A percentile compares a stretch with the other conserved stretches of the same genome.
Evolutionary conservation across 2,113 vertebrate species (phyloP).

Genomic region (Sander vitreus): DNA sequence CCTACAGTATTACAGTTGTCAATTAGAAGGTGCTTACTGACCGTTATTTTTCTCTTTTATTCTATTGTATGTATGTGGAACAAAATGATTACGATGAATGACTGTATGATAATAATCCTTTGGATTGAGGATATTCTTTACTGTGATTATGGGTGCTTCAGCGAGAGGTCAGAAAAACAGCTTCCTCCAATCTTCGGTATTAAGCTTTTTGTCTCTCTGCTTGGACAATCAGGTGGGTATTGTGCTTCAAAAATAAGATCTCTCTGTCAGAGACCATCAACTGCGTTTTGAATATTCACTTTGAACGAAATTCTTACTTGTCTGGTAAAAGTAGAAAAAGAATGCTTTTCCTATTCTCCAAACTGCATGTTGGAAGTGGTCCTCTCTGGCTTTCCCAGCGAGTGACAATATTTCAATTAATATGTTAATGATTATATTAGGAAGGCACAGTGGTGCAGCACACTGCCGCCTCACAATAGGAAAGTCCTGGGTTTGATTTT

Average conservation of each 20-base stretch:
- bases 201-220: conserved; percentile 1
- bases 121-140: not conserved
- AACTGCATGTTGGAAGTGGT: not conserved
- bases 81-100: conserved; percentile 22
- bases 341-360: not conserved
- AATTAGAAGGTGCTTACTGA: not conserved
- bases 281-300: not conserved
- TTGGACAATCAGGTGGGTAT: conserved; percentile 6
- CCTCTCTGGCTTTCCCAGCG: not conserved
- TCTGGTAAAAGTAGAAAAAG: not conserved
- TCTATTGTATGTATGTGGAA: not conserved
- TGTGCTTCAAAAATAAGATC: not conserved
- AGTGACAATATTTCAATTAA: too few species aligned
- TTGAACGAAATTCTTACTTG: not conserved
- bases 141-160: conserved; percentile 13
- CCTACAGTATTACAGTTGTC: not conserved
- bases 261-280: not conserved
- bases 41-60: not conserved
- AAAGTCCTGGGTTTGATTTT: too few species aligned
- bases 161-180: not conserved
- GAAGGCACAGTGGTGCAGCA: not conserved
- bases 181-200: conserved; percentile 6
- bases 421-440: not conserved
- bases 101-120: not conserved
- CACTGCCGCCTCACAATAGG: too few species aligned